Percentiles rank a stretch among this genome's conserved stretches.
phyloP scores from a whole-genome alignment of 2,113 vertebrate species.

The Peromyscus polionotus region DNA sequence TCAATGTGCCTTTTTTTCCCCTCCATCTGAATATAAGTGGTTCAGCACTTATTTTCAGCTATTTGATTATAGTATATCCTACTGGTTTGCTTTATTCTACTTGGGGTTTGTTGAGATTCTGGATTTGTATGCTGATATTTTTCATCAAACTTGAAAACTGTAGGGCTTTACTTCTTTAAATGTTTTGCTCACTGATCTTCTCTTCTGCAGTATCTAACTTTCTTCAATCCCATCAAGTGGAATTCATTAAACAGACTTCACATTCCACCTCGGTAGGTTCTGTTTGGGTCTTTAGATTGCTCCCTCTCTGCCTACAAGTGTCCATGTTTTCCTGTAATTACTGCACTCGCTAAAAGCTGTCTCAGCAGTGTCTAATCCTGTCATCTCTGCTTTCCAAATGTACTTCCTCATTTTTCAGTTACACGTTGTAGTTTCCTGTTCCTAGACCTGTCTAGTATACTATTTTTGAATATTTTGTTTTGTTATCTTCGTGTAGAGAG shows the following conservation, averaged over 20 bases:
- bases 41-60: not conserved
- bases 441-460: not conserved
- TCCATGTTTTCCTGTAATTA: slow-evolving; percentile 42
- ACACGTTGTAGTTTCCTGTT: not conserved
- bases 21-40: not conserved
- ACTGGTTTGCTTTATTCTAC: not conserved
- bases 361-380: slow-evolving; percentile 15
- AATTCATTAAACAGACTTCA: not conserved
- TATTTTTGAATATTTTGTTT: slow-evolving; percentile 17
- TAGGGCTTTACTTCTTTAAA: not conserved
- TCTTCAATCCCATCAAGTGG: not conserved
- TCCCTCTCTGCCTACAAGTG: not conserved
- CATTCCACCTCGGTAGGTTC: not conserved
- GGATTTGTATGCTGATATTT: not conserved
- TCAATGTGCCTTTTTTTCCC: not conserved
- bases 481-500: slow-evolving; percentile 39
- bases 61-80: not conserved
- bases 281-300: not conserved
- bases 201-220: slow-evolving; percentile 23
- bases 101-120: not conserved
- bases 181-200: not conserved
- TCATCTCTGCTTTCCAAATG: slow-evolving; percentile 11
- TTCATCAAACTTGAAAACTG: slow-evolving; percentile 15
- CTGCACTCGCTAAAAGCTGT: not conserved
- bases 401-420: slow-evolving; percentile 21